Percentiles rank a stretch among this genome's conserved stretches.
Conservation (phyloP, 2,888 invertebrate genomes). For the Merodon equestris region DNA sequence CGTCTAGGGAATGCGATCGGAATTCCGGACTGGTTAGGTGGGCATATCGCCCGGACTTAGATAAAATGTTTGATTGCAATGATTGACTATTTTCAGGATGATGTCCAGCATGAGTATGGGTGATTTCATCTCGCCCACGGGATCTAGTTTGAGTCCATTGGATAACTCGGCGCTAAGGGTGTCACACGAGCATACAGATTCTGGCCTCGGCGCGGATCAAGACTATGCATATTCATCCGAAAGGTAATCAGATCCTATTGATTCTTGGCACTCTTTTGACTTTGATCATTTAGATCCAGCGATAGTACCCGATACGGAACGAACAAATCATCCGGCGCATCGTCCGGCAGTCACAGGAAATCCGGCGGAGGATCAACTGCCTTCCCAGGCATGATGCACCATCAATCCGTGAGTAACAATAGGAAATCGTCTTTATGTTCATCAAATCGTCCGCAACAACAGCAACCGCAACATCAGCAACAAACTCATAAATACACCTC, state of each 20-base stretch:
- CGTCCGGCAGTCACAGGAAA: constrained; percentile 78
- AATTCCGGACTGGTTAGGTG: constrained; percentile 79
- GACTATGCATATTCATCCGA: constrained; percentile 86
- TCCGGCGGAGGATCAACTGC: constrained; percentile 74
- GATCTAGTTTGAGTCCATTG: constrained; percentile 77
- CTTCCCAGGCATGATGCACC: constrained; percentile 77
- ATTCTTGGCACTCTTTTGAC: neutral
- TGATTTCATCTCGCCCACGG: constrained; percentile 78
- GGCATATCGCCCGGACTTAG: constrained; percentile 54
- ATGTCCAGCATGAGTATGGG: constrained; percentile 80
- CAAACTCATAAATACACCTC: constrained; percentile 74
- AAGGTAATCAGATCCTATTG: constrained; percentile 79
- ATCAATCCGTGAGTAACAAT: constrained; percentile 79
- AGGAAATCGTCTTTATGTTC: constrained; percentile 72
- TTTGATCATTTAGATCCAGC: constrained; percentile 79
- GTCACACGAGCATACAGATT: constrained; percentile 88
- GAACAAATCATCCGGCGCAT: constrained; percentile 79
- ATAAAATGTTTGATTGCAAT: neutral
- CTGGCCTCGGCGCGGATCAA: constrained; percentile 87
- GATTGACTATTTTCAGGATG: constrained; percentile 73
- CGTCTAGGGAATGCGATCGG: constrained; percentile 80
- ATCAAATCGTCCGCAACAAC: constrained; percentile 75
- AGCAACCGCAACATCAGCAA: constrained; percentile 73
- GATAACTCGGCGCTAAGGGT: constrained; percentile 80
- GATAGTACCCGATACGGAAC: constrained; percentile 82